Conservation (phyloP, 2,797 vertebrate genomes). For the Ibycter americanus region DNA sequence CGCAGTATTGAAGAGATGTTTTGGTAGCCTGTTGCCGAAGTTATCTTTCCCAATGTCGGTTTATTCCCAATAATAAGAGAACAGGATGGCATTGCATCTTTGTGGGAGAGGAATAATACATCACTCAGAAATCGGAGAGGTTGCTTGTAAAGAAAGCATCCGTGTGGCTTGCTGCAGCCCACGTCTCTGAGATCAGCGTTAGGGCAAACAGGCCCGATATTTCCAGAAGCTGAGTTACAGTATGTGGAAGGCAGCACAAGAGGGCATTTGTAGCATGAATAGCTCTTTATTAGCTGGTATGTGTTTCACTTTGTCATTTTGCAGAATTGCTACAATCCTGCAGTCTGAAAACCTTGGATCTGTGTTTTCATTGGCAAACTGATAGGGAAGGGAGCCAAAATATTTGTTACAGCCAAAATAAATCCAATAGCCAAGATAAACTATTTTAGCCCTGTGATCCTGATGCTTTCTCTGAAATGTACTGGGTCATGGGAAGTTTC, state of each 20-base stretch:
- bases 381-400: conserved; percentile 65
- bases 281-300: conserved; percentile 58
- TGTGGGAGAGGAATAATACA: background rate
- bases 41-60: background rate
- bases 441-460: conserved; percentile 28
- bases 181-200: background rate
- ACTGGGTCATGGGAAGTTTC: conserved; percentile 58
- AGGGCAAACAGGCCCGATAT: background rate
- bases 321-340: conserved; percentile 41
- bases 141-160: background rate
- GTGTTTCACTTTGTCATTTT: conserved; percentile 62
- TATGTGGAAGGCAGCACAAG: background rate
- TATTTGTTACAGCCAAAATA: conserved; percentile 64
- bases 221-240: background rate
- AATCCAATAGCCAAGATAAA: conserved; percentile 61
- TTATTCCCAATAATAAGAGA: background rate
- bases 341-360: conserved; percentile 41
- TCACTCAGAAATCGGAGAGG: background rate
- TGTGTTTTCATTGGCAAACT: conserved; percentile 71
- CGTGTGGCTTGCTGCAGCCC: background rate
- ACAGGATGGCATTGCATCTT: background rate
- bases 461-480: conserved; percentile 56
- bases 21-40: background rate
- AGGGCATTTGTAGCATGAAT: conserved; percentile 39
- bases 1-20: background rate